Conservation (phyloP, 2,797 vertebrate genomes). For the Forpus xanthops region DNA sequence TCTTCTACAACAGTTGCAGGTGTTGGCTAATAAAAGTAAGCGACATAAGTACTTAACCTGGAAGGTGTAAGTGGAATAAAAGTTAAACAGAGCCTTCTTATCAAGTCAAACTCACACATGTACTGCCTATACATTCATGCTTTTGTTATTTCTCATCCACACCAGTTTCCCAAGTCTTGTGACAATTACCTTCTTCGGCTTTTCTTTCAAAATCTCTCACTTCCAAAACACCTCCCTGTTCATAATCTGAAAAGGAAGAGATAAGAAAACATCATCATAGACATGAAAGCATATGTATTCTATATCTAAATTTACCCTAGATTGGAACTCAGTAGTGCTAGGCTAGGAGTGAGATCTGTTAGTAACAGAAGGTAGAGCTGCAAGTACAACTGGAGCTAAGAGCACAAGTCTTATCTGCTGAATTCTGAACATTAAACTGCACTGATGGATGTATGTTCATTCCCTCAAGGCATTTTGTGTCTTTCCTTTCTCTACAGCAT, state of each 20-base stretch:
- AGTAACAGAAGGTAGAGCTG: not conserved
- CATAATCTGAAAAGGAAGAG: slow-evolving; percentile 82
- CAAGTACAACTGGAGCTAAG: not conserved
- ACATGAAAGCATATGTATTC: not conserved
- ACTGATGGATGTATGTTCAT: not conserved
- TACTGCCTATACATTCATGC: not conserved
- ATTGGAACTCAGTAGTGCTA: not conserved
- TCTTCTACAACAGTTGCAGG: not conserved
- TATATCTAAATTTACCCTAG: not conserved
- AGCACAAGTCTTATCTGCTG: not conserved
- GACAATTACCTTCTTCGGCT: slow-evolving; percentile 93
- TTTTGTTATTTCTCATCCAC: not conserved
- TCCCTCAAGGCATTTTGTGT: not conserved
- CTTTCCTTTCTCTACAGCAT: not conserved
- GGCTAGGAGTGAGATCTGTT: not conserved
- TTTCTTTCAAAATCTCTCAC: slow-evolving; percentile 94
- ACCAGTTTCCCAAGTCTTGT: not conserved
- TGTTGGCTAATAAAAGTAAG: not conserved
- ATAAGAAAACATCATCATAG: not conserved
- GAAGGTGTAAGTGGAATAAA: not conserved
- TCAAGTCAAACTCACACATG: not conserved
- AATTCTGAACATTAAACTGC: not conserved
- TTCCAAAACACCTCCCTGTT: slow-evolving; percentile 87
- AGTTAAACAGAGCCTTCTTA: not conserved
- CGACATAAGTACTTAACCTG: not conserved